Evolutionary conservation across 2,888 invertebrate genomes (phyloP).

Genomic region (Sisyra nigra): DNA sequence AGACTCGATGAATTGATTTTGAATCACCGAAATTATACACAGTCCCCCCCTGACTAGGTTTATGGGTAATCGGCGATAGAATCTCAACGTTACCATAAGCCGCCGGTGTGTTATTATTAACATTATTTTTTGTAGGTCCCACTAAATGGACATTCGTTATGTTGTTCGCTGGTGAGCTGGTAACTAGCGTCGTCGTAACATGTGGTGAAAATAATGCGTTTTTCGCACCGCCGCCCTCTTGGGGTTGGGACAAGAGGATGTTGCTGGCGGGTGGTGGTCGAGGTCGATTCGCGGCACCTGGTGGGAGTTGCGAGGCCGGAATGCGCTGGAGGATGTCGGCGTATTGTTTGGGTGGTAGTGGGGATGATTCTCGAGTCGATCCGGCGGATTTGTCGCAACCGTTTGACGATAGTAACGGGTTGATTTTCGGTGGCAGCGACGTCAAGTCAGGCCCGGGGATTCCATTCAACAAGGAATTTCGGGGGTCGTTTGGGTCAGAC

Average conservation of each 20-base stretch:
- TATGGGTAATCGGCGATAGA: too few relatives aligned
- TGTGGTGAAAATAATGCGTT: conserved; percentile 4
- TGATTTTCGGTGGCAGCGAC: too few relatives aligned
- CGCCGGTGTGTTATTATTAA: not conserved
- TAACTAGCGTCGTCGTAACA: not conserved
- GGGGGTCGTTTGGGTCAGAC: not conserved
- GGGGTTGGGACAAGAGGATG: conserved; percentile 5
- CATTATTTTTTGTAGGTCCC: not conserved
- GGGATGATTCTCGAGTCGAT: conserved; percentile 26
- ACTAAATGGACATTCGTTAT: not conserved
- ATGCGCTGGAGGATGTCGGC: conserved; percentile 18
- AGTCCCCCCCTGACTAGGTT: too few relatives aligned
- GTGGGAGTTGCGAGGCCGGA: conserved; percentile 21
- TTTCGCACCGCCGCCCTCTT: not conserved
- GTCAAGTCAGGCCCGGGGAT: too few relatives aligned
- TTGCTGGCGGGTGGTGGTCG: conserved; percentile 13
- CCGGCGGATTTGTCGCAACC: conserved; percentile 17
- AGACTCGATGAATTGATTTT: too few relatives aligned
- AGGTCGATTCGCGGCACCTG: conserved; percentile 13
- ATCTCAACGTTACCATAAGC: too few relatives aligned
- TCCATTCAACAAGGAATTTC: too few relatives aligned
- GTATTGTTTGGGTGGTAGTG: conserved; percentile 19
- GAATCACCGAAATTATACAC: too few relatives aligned
- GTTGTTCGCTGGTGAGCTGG: not conserved
- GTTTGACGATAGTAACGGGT: too few relatives aligned